Evolutionary conservation across 2,888 invertebrate genomes (phyloP), one percentile per base, ranked within the genome.

Genomic region (Heliconius erato): DNA sequence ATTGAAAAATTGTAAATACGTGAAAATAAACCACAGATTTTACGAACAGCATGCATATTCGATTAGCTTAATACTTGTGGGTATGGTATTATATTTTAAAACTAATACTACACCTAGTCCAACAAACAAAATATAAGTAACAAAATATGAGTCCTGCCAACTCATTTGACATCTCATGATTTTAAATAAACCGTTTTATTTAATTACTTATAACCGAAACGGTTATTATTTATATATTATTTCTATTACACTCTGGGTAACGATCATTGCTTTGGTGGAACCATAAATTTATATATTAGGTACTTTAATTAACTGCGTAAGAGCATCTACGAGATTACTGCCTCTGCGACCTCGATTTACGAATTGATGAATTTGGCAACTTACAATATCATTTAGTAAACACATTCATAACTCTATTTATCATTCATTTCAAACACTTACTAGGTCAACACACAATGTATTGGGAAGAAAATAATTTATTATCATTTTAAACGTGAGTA

Each of bases 401-500:
- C 59, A 67, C 40, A 59, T 26, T 72, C 12, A 74, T 74, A 65
- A 74, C 16, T 74, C 44, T 71, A 63, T 80, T 72, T 79, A 69
- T 74, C 63, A 80, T 80, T 74, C 28, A 80, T 80, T 44, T 19
- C 59, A 72, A 63, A 65, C 68, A 54, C 40, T 82, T 79, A 67
- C 67, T 44, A 67, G 78, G 65, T 67, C 63, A 67, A 28, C 44
- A 63, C 65, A 65, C 44, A 54, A 9, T 28, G n/a, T n/a, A 40
- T 78, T 67, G 19, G 65, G 44, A 44, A 68, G 79, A 78, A 84
- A 85, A 86, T 79, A 83, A 82, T 80, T 83, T 71, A 79, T 84
- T 92, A 90, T 92, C 92, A 89, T 91, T 92, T 90, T 90, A 90
- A 91, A 91, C 89, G 89, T 88, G 86, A 85, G 86, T 76, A 14